Evolutionary conservation across 2,113 vertebrate species (phyloP).

Genomic region (Coturnix japonica): DNA sequence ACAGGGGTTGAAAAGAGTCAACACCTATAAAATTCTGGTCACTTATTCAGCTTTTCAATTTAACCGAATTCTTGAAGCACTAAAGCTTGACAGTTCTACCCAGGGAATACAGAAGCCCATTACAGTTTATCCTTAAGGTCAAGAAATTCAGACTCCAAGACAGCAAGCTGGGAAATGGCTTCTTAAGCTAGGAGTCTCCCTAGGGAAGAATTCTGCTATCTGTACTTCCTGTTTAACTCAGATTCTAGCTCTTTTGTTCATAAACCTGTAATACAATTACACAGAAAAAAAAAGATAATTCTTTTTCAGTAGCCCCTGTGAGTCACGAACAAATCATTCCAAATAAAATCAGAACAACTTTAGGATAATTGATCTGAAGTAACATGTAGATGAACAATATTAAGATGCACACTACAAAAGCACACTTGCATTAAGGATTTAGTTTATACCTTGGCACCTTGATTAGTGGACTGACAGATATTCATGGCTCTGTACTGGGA

Average conservation of each 20-base stretch:
- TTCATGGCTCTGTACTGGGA: neutral
- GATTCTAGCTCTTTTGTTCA: neutral
- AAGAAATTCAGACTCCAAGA: neutral
- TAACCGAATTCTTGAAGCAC: neutral
- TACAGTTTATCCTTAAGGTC: neutral
- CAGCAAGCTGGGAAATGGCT: conserved; percentile 9
- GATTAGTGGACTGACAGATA: neutral
- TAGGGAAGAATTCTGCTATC: neutral
- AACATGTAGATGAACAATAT: neutral
- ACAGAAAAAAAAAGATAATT: neutral
- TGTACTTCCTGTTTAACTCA: neutral
- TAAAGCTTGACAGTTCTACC: neutral
- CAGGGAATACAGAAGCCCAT: neutral
- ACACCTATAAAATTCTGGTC: neutral
- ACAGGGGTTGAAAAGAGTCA: neutral
- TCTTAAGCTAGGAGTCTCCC: neutral
- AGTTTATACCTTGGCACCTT: neutral
- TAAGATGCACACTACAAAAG: neutral
- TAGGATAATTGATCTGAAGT: neutral
- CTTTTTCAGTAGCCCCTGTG: neutral
- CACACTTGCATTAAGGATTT: neutral
- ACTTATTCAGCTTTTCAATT: neutral
- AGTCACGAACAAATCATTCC: neutral
- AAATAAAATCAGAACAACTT: neutral
- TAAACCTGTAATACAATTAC: neutral